phyloP scores from a whole-genome alignment of 2,888 invertebrate genomes.

The Cryptus viduatorius region DNA sequence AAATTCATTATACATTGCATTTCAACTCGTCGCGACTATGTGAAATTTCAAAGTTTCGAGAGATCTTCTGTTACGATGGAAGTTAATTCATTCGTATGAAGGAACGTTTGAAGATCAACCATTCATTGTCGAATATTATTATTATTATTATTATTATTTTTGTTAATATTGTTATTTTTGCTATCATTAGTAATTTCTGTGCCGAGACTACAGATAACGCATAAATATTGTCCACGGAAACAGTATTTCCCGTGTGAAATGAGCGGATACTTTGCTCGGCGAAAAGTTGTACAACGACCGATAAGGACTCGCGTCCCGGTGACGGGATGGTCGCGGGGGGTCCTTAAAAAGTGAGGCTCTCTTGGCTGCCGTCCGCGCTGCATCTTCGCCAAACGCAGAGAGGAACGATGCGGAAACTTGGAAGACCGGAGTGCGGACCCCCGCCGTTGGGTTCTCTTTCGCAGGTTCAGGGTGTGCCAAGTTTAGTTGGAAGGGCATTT shows the following conservation, averaged over 20 bases:
- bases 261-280: neutral
- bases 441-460: conserved; percentile 3
- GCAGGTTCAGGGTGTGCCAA: conserved; percentile 58
- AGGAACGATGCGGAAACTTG: conserved; percentile 57
- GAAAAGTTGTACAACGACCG: conserved; percentile 23
- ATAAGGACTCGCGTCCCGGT: conserved; percentile 47
- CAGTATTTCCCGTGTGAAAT: neutral
- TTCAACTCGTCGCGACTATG: neutral
- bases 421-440: conserved; percentile 31
- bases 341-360: conserved; percentile 31
- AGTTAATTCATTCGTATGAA: neutral
- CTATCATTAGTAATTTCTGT: no score
- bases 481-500: conserved; percentile 64
- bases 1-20: neutral
- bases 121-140: no score
- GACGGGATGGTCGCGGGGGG: conserved; percentile 17
- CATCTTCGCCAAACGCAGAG: conserved; percentile 29
- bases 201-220: neutral
- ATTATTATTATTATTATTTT: no score
- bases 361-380: conserved; percentile 30
- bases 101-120: no score
- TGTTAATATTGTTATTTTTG: no score
- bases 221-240: neutral
- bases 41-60: neutral
- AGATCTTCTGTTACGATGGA: conserved; percentile 14